Evolutionary conservation across 1,140 invertebrate genomes (phyloP).

Genomic region (Drosophila insularis): DNA sequence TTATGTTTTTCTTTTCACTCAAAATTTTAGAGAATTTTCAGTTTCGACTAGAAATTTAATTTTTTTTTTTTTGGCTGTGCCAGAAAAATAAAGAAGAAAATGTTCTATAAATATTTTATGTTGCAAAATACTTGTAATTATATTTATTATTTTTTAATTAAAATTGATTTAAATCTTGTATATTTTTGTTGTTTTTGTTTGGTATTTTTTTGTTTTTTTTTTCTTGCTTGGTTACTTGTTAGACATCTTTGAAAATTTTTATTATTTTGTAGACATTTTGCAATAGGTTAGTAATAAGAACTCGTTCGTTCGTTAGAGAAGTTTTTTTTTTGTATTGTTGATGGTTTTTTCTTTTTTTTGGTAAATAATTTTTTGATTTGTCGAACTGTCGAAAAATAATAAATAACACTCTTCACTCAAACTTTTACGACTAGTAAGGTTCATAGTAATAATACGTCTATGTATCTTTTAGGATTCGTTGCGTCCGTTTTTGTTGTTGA

Average conservation of each 20-base stretch:
- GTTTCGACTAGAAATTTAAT: conserved; percentile 42
- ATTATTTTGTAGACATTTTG: conserved; percentile 67
- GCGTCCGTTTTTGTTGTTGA: conserved; percentile 36
- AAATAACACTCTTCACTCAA: conserved; percentile 55
- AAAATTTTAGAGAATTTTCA: conserved; percentile 35
- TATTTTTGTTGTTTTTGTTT: conserved; percentile 33
- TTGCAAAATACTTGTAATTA: conserved; percentile 80
- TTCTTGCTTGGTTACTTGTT: conserved; percentile 49
- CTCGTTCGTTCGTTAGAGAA: conserved; percentile 54
- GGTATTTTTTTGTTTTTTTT: conserved; percentile 21
- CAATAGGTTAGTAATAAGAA: conserved; percentile 73
- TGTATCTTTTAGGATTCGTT: conserved; percentile 63
- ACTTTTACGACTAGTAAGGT: conserved; percentile 72
- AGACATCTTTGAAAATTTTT: conserved; percentile 58
- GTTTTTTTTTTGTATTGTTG: conserved; percentile 11
- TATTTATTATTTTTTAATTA: conserved; percentile 70
- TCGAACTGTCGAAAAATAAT: conserved; percentile 54
- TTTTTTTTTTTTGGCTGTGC: conserved; percentile 47
- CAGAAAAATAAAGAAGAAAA: conserved; percentile 55
- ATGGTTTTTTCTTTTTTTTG: neutral
- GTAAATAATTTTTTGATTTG: neutral
- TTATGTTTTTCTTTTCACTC: conserved; percentile 55
- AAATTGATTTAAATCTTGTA: conserved; percentile 50
- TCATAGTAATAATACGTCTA: conserved; percentile 66
- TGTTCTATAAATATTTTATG: conserved; percentile 74